phyloP scores from a whole-genome alignment of 2,797 vertebrate genomes.

The Gouania willdenowi region DNA sequence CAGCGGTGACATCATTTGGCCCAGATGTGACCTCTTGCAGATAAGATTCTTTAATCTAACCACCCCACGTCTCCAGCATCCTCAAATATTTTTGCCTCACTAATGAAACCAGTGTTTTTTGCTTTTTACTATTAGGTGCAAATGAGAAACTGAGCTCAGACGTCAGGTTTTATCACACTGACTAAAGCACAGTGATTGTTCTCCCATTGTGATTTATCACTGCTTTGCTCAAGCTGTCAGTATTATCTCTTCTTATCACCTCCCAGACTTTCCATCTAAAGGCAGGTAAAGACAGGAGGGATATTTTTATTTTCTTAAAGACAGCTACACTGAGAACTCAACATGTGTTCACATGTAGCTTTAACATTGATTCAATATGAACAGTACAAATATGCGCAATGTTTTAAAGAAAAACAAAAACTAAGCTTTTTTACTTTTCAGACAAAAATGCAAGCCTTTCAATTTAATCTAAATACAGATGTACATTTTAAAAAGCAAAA shows the following conservation, averaged over 20 bases:
- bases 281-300: neutral
- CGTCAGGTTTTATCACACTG: constrained; percentile 5
- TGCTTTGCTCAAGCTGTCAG: neutral
- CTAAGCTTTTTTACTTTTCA: too few species aligned
- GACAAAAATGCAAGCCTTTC: too few species aligned
- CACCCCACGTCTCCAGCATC: neutral
- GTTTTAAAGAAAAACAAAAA: too few species aligned
- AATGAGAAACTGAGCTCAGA: constrained; percentile 21
- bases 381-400: too few species aligned
- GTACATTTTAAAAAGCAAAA: too few species aligned
- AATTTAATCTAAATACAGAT: too few species aligned
- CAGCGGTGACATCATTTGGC: constrained; percentile 1
- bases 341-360: too few species aligned
- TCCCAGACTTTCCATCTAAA: neutral
- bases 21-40: constrained; percentile 3
- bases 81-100: neutral
- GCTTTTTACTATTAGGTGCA: too few species aligned
- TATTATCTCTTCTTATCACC: neutral
- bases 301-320: neutral
- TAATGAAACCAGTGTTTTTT: constrained; percentile 10
- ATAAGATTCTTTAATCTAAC: too few species aligned
- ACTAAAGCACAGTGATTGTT: neutral
- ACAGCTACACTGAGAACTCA: too few species aligned
- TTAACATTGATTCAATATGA: too few species aligned
- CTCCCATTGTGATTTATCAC: neutral